Conservation (phyloP, 1,140 invertebrate genomes). For the Drosophila burlai region DNA sequence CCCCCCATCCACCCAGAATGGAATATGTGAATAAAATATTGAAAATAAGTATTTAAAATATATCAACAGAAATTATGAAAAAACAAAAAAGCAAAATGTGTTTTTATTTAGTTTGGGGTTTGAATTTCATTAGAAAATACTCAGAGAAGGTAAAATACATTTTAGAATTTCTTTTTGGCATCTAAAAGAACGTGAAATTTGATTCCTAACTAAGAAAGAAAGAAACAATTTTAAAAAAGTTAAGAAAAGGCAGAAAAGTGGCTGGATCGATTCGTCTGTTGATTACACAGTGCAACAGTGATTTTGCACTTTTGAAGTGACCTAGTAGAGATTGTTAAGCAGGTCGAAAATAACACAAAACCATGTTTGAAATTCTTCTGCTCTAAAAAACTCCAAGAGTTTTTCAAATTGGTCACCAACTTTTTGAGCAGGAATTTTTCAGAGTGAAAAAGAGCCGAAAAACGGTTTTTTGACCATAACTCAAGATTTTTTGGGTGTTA, state of each 20-base stretch:
- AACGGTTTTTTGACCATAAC: too few species aligned
- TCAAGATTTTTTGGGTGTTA: too few species aligned
- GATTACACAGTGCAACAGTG: too few species aligned
- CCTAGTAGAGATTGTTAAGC: too few species aligned
- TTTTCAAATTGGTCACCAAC: too few species aligned
- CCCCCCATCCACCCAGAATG: constrained; percentile 46
- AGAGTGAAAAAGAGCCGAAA: too few species aligned
- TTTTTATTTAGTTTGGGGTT: constrained; percentile 20
- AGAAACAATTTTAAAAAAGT: too few species aligned
- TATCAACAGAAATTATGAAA: constrained; percentile 74
- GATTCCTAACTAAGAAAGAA: neutral
- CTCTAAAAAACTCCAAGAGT: too few species aligned
- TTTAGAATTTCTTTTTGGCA: neutral
- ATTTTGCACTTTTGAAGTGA: too few species aligned
- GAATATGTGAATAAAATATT: constrained; percentile 82
- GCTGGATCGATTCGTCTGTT: neutral
- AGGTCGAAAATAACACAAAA: too few species aligned
- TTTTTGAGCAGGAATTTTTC: too few species aligned
- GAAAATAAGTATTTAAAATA: constrained; percentile 82
- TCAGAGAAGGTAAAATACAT: neutral
- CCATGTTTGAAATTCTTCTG: too few species aligned
- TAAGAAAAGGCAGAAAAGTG: neutral
- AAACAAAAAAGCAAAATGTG: constrained; percentile 14
- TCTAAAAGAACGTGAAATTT: neutral
- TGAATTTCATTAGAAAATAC: neutral